Base-by-base conservation (phyloP, 1,140 invertebrate genomes). In the Plectus sambesii region DNA sequence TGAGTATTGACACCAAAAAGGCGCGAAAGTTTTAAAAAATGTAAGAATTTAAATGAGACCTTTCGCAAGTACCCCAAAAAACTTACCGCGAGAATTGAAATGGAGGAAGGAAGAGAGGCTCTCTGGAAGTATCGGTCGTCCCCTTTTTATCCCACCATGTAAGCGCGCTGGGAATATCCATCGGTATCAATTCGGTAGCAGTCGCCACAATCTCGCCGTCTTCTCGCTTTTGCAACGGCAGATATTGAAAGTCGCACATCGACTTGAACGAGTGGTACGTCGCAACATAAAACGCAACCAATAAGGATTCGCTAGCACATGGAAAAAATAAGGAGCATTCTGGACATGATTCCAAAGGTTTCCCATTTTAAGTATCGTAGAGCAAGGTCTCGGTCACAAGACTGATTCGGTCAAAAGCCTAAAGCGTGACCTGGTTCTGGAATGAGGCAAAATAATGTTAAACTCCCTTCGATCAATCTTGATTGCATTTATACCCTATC, bases 191-290 rank as follows among this genome's bases (percentile, higher is more conserved):
- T 25, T 47, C 8, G 52, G 24, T 15, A n/a, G 36, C 19, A 25
- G 12, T 20, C 20, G 29, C 25, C 27, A 9, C 29, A 8, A 22
- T 37, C 17, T 29, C 24, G 8, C 35, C 23, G n/a, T n/a, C 19
- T 38, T 49, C 46, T 23, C 27, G 39, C 23, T 2, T n/a, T n/a
- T n/a, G n/a, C n/a, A 65, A 22, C 23, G 62, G 62, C 8, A 65
- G 46, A 47, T 65, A 65, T 22, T 65, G 62, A 38, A 65, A 65
- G 42, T 65, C 62, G 29, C 64, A 67, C 49, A 65, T 60, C 12
- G 51, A 39, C 6, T 58, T 53, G 47, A 65, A 68, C 1, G 51
- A 35, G 46, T 56, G 65, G 19, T 58, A 37, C n/a, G 53, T 61
- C 12, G 54, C 36, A 20, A 63, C 42, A 60, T 62, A 39, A 42